Percentiles rank a stretch among this genome's conserved stretches.
These are phyloP conservation scores for Acheta domesticus DNA, from an alignment of 2,888 invertebrate species.

Conservation along the genomic window DNA sequence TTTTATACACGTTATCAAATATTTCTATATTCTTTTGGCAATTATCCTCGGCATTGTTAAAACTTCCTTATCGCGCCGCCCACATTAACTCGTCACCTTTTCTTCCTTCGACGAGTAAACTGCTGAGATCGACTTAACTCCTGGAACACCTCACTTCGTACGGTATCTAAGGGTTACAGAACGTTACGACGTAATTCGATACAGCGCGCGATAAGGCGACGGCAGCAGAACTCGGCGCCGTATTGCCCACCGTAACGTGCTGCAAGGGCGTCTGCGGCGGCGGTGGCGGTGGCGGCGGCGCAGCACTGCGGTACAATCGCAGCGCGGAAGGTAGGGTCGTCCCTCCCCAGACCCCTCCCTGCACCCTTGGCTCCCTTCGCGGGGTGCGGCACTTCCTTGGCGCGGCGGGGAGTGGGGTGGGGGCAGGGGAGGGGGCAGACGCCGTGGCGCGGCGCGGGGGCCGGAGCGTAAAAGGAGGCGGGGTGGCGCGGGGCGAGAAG, in stretches of 20 bases:
- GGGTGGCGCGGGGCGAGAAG: not conserved
- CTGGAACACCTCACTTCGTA: not conserved
- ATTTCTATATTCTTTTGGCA: too few relatives aligned
- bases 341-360: too few relatives aligned
- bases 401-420: not conserved
- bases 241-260: not conserved
- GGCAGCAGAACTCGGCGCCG: not conserved
- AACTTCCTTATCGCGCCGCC: too few relatives aligned
- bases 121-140: too few relatives aligned
- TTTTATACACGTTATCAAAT: too few relatives aligned
- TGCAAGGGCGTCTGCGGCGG: too few relatives aligned
- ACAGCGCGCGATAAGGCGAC: slow-evolving; percentile 6
- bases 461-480: not conserved
- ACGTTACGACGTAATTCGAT: slow-evolving; percentile 6
- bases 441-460: not conserved
- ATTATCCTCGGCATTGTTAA: too few relatives aligned
- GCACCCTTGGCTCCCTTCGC: too few relatives aligned
- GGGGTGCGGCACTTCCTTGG: not conserved
- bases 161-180: not conserved
- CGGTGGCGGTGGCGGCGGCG: not conserved
- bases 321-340: not conserved
- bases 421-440: not conserved
- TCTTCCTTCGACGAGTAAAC: too few relatives aligned
- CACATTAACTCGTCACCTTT: too few relatives aligned
- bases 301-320: not conserved